A percentile compares a stretch with the other conserved stretches of the same genome.
Evolutionary conservation across 2,113 vertebrate genomes (phyloP).

Genomic region (Pristiophorus japonicus): DNA sequence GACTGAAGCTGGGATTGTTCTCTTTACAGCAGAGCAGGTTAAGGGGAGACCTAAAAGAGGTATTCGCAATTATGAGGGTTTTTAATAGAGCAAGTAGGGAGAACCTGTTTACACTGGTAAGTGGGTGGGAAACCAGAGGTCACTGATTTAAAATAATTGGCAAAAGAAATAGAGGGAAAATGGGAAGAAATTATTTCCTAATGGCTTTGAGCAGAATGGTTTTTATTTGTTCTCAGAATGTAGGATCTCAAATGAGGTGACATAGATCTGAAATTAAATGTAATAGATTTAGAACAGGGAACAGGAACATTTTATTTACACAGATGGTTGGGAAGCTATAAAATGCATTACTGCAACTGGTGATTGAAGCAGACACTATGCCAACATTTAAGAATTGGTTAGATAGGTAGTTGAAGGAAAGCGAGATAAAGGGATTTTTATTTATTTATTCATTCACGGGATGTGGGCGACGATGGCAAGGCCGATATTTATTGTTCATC

Average conservation of each 20-base stretch:
- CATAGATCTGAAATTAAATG: not conserved
- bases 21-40: not conserved
- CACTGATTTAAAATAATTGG: not conserved
- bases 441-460: no score
- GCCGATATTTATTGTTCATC: no score
- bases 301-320: no score
- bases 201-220: not conserved
- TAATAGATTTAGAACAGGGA: not conserved
- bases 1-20: not conserved
- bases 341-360: no score
- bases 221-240: not conserved
- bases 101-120: not conserved
- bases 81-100: not conserved
- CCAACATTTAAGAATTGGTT: no score
- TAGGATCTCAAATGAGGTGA: not conserved
- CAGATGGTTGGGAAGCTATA: no score
- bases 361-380: no score
- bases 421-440: no score
- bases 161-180: not conserved
- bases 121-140: not conserved
- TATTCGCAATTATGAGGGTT: not conserved
- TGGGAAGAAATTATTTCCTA: not conserved
- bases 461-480: no score
- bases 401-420: no score
- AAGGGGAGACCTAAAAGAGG: not conserved